These are phyloP conservation scores for Mormyrus lacerda DNA, from an alignment of 2,113 vertebrate species.

Conservation along the genomic window DNA sequence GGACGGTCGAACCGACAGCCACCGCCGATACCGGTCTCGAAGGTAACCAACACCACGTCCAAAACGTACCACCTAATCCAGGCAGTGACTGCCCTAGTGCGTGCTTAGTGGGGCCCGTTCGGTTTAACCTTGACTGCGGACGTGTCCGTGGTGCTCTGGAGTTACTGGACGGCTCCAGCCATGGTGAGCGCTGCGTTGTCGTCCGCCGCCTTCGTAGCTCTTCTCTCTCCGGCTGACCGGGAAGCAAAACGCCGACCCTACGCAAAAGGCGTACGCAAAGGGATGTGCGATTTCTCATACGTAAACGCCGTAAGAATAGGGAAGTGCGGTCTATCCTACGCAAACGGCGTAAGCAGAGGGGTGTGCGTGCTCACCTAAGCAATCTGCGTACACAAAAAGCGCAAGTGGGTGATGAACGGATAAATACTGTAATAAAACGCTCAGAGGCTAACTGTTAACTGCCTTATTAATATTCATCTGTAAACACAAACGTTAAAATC, in stretches of 20 bases:
- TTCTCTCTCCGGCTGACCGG: constrained; percentile 48
- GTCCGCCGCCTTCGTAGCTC: not conserved
- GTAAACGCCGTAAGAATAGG: not conserved
- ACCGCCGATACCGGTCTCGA: not conserved
- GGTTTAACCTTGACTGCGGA: not conserved
- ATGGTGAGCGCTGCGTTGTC: constrained; percentile 2
- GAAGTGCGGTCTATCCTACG: not conserved
- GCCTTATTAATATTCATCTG: not conserved
- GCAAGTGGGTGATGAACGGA: not conserved
- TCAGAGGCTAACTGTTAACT: not conserved
- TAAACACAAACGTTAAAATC: not conserved
- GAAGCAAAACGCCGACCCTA: constrained; percentile 42
- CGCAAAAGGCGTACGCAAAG: not conserved
- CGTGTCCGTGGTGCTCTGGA: not conserved
- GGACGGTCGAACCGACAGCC: not conserved
- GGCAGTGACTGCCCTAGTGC: not conserved
- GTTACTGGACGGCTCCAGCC: not conserved
- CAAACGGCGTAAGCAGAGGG: not conserved
- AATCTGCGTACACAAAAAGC: not conserved
- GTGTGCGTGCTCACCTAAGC: not conserved
- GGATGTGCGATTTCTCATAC: not conserved
- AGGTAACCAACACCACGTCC: not conserved
- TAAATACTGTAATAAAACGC: not conserved
- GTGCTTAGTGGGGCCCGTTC: not conserved
- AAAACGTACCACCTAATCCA: not conserved